Evolutionary conservation across 1,140 invertebrate species (phyloP), one percentile per base, ranked within the genome.

Genomic region (Cephus cinctus): DNA sequence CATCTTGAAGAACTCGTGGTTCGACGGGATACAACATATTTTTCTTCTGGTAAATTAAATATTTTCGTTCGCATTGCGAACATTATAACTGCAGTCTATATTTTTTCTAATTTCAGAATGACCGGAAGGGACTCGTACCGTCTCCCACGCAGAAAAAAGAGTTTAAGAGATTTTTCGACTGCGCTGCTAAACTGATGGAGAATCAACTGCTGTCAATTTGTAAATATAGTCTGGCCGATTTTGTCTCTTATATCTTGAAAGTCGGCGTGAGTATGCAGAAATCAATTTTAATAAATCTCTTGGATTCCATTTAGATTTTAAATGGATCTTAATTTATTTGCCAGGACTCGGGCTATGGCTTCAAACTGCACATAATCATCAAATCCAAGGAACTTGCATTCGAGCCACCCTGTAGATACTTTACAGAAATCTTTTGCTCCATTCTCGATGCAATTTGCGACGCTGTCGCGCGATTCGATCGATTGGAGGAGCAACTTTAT

Each of bases 121-220:
- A 83, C 57, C 90, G 86, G 69, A 85, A 85, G 53, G 86, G 87
- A 59, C 77, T 86, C 45, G 80, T 95, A 38, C 90, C 92, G 1
- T 85, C 84, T 61, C 81, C 85, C 5, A 76, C 86, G 43, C 81
- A 87, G 55, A 80, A 80, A 30, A 81, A 77, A 18, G 81, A 83
- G 61, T 84, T 92, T 61, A 85, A 84, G 63, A 80, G 83, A 20
- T 95, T 95, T 77, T 95, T 90, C 63, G 86, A 92, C 58, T 91
- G 89, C 60, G 81, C 90, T 1, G 84, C 86, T 5, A 87, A 87
- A 22, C 77, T 96, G 43, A 95, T 96, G 92, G 90, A 91, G 3
- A 85, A 84, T 52, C 89, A 94, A 63, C 75, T 96, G 20, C 86
- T 94, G 68, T 82, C 82, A 8, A 74, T 92, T 31, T 89, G 87